These are phyloP conservation scores for Pycnonotus jocosus DNA, from an alignment of 2,113 vertebrate species.

Conservation along the genomic window DNA sequence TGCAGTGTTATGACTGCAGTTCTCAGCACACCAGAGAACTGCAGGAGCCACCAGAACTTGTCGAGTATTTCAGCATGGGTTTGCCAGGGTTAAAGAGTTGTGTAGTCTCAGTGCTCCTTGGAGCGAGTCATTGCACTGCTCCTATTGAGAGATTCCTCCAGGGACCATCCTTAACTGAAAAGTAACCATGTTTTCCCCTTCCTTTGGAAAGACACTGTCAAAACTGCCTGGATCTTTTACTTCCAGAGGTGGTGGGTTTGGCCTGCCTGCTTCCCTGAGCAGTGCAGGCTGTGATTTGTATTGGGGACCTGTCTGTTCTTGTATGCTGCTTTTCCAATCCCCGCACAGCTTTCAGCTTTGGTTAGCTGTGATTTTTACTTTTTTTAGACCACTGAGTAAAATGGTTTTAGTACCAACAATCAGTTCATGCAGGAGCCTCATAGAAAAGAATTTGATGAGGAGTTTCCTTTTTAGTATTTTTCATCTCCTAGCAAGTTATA, in stretches of 20 bases:
- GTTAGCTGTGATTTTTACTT: not conserved
- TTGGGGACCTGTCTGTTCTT: not conserved
- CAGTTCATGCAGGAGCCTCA: not conserved
- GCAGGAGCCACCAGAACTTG: too few relatives aligned
- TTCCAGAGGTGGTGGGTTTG: not conserved
- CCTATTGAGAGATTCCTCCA: fast-evolving
- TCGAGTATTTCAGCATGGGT: fast-evolving
- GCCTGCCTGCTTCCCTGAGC: not conserved
- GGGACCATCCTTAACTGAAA: not conserved
- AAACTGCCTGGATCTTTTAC: not conserved
- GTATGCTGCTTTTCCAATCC: not conserved
- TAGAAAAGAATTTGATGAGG: not conserved
- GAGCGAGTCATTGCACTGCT: not conserved
- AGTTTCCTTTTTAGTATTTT: not conserved
- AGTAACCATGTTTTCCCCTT: not conserved
- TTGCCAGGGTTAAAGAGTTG: not conserved
- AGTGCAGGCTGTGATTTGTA: not conserved
- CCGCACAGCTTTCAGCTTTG: not conserved
- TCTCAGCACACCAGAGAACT: fast-evolving
- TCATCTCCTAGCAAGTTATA: not conserved
- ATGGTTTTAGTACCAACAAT: not conserved
- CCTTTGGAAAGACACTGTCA: not conserved
- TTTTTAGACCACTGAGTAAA: not conserved
- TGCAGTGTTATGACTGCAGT: fast-evolving
- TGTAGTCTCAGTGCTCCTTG: not conserved